Conservation (phyloP, 2,888 invertebrate genomes). For the Lomographa bimaculata region DNA sequence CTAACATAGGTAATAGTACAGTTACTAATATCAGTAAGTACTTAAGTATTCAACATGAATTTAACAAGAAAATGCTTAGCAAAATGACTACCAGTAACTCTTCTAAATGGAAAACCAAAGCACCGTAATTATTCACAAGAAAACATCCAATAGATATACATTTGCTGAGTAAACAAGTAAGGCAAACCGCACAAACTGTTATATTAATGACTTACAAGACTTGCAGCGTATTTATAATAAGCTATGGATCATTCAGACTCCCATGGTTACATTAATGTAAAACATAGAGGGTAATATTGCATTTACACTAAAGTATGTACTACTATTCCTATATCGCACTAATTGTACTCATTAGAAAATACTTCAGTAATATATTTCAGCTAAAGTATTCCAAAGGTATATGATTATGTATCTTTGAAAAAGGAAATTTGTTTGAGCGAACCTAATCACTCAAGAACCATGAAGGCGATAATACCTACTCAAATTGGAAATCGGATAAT, state of each 20-base stretch:
- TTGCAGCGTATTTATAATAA: slow-evolving; percentile 11
- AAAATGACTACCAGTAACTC: slow-evolving; percentile 6
- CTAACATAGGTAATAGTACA: too few relatives aligned
- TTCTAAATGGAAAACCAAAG: slow-evolving; percentile 12
- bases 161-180: slow-evolving; percentile 17
- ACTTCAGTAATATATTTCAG: too few relatives aligned
- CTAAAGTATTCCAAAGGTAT: too few relatives aligned
- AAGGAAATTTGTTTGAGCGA: too few relatives aligned
- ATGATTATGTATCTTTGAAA: too few relatives aligned
- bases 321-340: too few relatives aligned
- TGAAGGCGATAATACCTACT: too few relatives aligned
- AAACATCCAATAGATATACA: slow-evolving; percentile 10
- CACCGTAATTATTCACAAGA: slow-evolving; percentile 12
- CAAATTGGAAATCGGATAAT: too few relatives aligned
- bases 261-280: slow-evolving; percentile 20
- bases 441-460: too few relatives aligned
- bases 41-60: not conserved
- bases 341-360: too few relatives aligned
- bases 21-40: too few relatives aligned
- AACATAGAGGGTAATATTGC: too few relatives aligned
- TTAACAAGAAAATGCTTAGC: not conserved
- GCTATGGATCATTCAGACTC: slow-evolving; percentile 7
- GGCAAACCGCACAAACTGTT: slow-evolving; percentile 24
- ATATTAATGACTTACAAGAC: slow-evolving; percentile 18
- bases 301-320: not conserved